Evolutionary conservation across 1,140 invertebrate genomes (phyloP), one percentile per base, ranked within the genome.

Genomic region (Drosophila novamexicana): DNA sequence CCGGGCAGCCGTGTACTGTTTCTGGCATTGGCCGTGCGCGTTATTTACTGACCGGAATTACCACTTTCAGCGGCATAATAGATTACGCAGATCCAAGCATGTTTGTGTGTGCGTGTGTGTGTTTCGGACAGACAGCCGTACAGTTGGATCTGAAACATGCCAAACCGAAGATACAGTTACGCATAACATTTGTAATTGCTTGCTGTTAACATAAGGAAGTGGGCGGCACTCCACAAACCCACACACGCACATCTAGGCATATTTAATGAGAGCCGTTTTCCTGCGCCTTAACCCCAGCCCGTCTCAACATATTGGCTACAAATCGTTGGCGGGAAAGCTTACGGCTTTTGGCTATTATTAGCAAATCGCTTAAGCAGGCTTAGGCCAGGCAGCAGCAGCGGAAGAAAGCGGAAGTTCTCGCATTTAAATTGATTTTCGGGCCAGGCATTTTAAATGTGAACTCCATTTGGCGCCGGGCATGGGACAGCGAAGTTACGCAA

Each of bases 1-100:
- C 54, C 37, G 44, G 8, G 3, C 47, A 7, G 14, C 36, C 49
- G 10, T 42, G 45, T n/a, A 56, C 16, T 56, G 57, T n/a, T 68
- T 64, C 22, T 75, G 74, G 81, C 84, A 84, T 84, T 74, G 77
- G 79, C 75, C 72, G 68, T 86, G 79, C 79, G 63, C 69, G 84
- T 89, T 89, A 89, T 89, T 89, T 89, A 89, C 85, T 89, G 85
- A 84, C 84, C 84, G 84, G 84, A 89, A 89, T 89, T 79, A 89
- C 84, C 84, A 89, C 84, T 89, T 89, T 89, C 85, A 89, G 80
- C 84, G 78, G 75, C 62, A 84, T 84, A 89, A 89, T 89, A 89
- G 84, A 89, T 89, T 89, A 84, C 75, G 65, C 76, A 72, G 66
- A 88, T 58, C 62, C 52, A 45, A 36, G 45, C 16, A 42, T 32